Conservation (phyloP, 2,113 vertebrate species). For the Ceyx margarethae region DNA sequence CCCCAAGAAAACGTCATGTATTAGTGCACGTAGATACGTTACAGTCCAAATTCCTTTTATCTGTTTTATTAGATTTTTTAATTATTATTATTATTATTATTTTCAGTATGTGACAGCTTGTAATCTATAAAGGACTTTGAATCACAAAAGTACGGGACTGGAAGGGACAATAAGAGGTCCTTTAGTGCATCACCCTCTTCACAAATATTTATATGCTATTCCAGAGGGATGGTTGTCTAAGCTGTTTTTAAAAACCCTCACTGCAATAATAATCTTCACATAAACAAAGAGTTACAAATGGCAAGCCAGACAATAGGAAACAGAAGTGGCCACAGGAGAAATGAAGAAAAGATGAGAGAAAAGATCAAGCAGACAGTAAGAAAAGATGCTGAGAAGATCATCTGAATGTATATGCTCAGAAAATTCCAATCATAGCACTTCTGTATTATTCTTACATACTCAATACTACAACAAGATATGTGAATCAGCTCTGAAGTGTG, state of each 20-base stretch:
- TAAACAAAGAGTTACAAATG: conserved; percentile 18
- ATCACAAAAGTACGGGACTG: not conserved
- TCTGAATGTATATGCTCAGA: not conserved
- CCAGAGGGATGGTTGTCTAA: not conserved
- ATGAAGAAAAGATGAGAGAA: not conserved
- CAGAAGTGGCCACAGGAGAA: not conserved
- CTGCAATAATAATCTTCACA: not conserved
- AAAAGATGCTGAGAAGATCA: not conserved
- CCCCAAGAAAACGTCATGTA: not conserved
- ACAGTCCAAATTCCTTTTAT: not conserved
- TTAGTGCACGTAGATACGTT: not conserved
- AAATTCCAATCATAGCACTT: not conserved
- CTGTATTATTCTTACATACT: not conserved
- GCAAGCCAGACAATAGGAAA: not conserved
- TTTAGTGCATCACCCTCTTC: not conserved
- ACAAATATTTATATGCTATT: conserved; percentile 20
- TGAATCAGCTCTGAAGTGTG: not conserved
- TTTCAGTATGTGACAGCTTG: not conserved
- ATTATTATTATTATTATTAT: not conserved
- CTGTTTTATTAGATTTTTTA: not conserved
- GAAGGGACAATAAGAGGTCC: not conserved
- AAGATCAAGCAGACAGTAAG: not conserved
- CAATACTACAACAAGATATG: not conserved
- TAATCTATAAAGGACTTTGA: not conserved
- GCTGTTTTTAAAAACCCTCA: not conserved